Conservation (phyloP, 2,113 vertebrate genomes). For the Mesitornis unicolor region DNA sequence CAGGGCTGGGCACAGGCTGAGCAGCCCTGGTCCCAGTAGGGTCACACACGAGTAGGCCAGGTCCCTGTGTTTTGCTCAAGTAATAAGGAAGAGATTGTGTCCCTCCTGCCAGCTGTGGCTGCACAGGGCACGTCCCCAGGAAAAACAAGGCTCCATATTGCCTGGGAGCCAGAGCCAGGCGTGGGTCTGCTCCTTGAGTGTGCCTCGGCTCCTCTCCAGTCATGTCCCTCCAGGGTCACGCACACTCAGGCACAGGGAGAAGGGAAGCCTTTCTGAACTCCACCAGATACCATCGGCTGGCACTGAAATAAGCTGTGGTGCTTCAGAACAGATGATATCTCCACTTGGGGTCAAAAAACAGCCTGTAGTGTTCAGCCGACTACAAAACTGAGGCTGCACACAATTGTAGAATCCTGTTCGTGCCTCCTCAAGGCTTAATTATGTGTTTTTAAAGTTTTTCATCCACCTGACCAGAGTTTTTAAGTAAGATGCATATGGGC, state of each 20-base stretch:
- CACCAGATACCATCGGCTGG: background rate
- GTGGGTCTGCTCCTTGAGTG: background rate
- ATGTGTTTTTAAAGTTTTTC: background rate
- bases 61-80: background rate
- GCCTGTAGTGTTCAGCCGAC: background rate
- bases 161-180: background rate
- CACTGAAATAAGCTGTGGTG: background rate
- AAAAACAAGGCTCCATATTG: slow-evolving; percentile 1
- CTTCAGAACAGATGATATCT: background rate
- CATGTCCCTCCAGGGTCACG: accelerated
- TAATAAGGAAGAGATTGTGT: background rate
- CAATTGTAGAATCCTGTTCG: accelerated
- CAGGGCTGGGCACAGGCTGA: accelerated
- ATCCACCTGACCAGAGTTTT: background rate
- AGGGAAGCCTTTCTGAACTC: background rate
- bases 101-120: background rate
- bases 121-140: background rate
- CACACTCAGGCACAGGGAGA: background rate
- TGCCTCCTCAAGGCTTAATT: background rate
- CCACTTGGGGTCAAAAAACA: background rate
- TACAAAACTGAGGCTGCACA: background rate
- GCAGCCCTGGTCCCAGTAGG: background rate
- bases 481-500: background rate
- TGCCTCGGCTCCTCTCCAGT: background rate
- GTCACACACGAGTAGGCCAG: background rate